These are phyloP conservation scores for Gerris lacustris DNA, from an alignment of 2,888 invertebrate genomes.

Conservation along the genomic window DNA sequence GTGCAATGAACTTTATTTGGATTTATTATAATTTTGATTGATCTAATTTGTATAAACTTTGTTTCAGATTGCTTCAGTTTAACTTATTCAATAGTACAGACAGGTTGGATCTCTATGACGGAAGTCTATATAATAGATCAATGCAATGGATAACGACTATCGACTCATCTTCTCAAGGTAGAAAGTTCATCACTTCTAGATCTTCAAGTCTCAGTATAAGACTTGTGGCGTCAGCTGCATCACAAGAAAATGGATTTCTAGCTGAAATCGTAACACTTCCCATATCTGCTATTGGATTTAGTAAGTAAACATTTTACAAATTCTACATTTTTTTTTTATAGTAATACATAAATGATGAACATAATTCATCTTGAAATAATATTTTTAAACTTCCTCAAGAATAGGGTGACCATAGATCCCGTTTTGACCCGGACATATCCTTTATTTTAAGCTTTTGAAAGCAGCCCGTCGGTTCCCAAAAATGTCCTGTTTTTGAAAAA, in stretches of 20 bases:
- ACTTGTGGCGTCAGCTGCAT: conserved; percentile 88
- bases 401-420: no score
- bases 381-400: conserved; percentile 17
- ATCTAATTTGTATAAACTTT: not conserved
- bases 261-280: conserved; percentile 94
- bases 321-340: not conserved
- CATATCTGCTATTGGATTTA: conserved; percentile 76
- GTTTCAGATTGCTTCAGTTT: conserved; percentile 62
- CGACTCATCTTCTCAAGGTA: conserved; percentile 42
- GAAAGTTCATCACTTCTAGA: conserved; percentile 59
- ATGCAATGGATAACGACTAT: conserved; percentile 51
- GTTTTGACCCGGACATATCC: no score
- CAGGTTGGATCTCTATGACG: conserved; percentile 76
- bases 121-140: conserved; percentile 79
- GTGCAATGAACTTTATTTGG: no score
- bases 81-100: conserved; percentile 88
- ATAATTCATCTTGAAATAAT: conserved; percentile 4
- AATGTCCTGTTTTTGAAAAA: no score
- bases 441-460: no score
- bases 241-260: conserved; percentile 86
- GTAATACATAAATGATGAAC: not conserved
- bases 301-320: conserved; percentile 45
- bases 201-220: conserved; percentile 76
- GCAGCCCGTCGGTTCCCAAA: no score
- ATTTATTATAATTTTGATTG: no score